phyloP scores from a whole-genome alignment of 2,113 vertebrate species.

The Mormyrus lacerda region DNA sequence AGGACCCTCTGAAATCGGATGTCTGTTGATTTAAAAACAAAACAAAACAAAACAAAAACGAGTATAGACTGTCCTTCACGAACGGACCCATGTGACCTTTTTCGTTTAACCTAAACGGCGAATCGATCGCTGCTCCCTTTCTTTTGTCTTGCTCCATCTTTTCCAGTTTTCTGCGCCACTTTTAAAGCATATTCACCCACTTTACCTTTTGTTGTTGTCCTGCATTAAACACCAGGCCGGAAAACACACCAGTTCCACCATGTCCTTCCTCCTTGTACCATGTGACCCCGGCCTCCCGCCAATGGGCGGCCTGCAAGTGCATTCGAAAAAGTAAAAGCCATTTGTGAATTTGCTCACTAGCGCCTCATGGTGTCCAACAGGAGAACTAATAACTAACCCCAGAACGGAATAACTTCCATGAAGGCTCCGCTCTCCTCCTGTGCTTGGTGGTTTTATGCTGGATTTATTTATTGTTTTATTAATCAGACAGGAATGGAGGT shows the following conservation, averaged over 20 bases:
- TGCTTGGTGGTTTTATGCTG: neutral
- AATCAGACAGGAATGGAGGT: neutral
- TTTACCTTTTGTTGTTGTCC: slow-evolving; percentile 12
- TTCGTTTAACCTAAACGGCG: neutral
- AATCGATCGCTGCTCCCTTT: neutral
- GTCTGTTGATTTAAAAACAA: neutral
- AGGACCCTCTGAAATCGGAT: neutral
- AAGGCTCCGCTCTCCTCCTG: neutral
- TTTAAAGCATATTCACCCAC: slow-evolving; percentile 28
- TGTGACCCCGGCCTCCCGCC: neutral
- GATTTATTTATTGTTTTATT: neutral
- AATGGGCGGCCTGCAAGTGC: neutral
- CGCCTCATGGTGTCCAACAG: neutral
- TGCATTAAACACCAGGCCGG: slow-evolving; percentile 8
- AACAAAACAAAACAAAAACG: neutral
- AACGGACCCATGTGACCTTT: slow-evolving; percentile 1
- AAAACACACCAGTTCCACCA: neutral
- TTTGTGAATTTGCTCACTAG: neutral
- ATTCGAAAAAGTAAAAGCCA: neutral
- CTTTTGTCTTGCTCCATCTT: slow-evolving; percentile 2
- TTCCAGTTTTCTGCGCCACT: neutral
- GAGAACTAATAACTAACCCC: neutral
- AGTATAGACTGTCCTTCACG: neutral
- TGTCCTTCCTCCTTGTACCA: neutral
- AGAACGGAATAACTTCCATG: neutral